Base-by-base conservation (phyloP, 2,888 invertebrate species). In the Drosophila rubida region DNA sequence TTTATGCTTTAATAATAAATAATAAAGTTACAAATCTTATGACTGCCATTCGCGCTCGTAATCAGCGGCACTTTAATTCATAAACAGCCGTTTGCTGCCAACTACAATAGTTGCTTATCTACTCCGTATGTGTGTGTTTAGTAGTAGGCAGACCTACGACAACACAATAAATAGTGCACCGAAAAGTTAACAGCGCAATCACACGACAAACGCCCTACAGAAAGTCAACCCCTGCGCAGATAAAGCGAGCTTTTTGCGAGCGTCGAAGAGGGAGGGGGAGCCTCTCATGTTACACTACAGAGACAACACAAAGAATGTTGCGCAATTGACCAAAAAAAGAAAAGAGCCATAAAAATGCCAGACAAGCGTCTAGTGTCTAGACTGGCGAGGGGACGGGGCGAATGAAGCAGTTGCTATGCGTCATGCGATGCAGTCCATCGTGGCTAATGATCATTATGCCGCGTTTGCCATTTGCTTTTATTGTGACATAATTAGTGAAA, bases 401-500 rank as follows among this genome's bases (percentile, higher is more conserved):
- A 35, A 11, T 27, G 39, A 16, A 16, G 2, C 19, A 48, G 30
- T 11, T 16, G 30, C 14, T 23, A 55, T 58, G 27, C 53, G 35
- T 35, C 37, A 61, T 55, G 51, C 55, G 51, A 48, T 67, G 67
- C 48, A 55, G 51, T 42, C 45, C 63, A 39, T 59, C 27, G 9
- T 39, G 13, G 42, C 13, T 48, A 66, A 64, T 63, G 50, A 73
- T 72, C 72, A 73, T 73, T 63, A 19, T 46, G 46, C 19, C 25
- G 60, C 25, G 30, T 49, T 49, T 55, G 54, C 51, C 59, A 45
- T 61, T 80, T 80, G 67, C 49, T 69, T 82, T 76, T 68, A 70
- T 78, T 76, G 78, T 89, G 88, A 89, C 88, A 88, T 89, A 89
- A 89, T 89, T 83, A 87, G 88, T 87, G 88, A 88, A 89, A 89